Evolutionary conservation across 2,888 invertebrate genomes (phyloP).

Genomic region (Lasioglossum figueresi): DNA sequence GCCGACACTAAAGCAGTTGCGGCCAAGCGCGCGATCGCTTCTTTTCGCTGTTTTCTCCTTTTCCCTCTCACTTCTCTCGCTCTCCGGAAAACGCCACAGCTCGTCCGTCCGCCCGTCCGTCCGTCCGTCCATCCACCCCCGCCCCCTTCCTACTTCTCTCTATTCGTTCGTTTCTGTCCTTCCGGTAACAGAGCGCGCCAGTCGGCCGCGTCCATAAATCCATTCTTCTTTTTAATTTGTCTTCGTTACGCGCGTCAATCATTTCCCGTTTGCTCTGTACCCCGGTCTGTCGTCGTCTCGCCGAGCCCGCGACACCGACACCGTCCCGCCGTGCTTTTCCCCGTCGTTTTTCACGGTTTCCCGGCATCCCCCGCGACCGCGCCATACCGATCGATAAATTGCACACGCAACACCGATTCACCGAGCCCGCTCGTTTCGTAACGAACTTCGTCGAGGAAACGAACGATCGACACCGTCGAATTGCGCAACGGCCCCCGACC

Average conservation of each 20-base stretch:
- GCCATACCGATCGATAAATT: constrained; percentile 66
- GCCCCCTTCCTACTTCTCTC: not conserved
- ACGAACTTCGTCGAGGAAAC: constrained; percentile 21
- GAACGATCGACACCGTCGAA: not conserved
- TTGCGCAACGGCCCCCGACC: not conserved
- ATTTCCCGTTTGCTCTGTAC: constrained; percentile 27
- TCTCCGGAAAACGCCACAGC: not conserved
- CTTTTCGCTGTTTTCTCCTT: not conserved
- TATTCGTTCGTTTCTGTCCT: not conserved
- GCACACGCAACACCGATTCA: constrained; percentile 41
- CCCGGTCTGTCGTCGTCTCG: constrained; percentile 3
- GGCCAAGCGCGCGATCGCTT: constrained; percentile 1
- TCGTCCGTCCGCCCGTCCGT: not conserved
- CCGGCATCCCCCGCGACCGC: not conserved
- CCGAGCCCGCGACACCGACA: not conserved
- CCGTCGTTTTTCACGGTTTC: constrained; percentile 62
- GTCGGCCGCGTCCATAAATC: constrained; percentile 24
- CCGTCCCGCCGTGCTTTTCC: constrained; percentile 13
- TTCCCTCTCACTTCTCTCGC: not conserved
- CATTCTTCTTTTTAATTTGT: constrained; percentile 62
- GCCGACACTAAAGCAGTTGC: constrained; percentile 9
- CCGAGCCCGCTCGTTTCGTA: not conserved
- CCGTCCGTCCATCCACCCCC: not conserved
- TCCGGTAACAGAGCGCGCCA: not conserved
- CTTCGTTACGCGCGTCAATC: constrained; percentile 70